A percentile compares a stretch with the other conserved stretches of the same genome.
Evolutionary conservation across 2,888 invertebrate species (phyloP).

Genomic region (Andrena dorsata): DNA sequence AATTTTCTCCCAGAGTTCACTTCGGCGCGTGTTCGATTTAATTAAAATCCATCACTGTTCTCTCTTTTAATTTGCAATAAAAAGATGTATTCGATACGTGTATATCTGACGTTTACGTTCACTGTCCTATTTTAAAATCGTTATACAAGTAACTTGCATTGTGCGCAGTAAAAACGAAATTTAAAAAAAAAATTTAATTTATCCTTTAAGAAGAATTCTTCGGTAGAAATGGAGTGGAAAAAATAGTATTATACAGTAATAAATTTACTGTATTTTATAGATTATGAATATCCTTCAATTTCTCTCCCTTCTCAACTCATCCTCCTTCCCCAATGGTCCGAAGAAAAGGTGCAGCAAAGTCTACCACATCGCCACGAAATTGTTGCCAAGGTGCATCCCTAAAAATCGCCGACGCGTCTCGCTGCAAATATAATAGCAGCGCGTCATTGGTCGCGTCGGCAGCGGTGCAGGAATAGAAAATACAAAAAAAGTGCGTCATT

Average conservation of each 20-base stretch:
- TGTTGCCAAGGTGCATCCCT: not conserved
- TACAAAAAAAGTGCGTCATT: slow-evolving; percentile 75
- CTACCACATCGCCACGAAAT: not conserved
- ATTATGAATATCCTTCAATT: too few relatives aligned
- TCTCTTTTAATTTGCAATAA: not conserved
- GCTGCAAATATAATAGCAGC: slow-evolving; percentile 22
- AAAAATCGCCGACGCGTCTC: slow-evolving; percentile 43
- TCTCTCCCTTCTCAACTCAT: too few relatives aligned
- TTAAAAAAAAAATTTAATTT: too few relatives aligned
- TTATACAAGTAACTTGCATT: too few relatives aligned
- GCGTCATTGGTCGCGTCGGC: slow-evolving; percentile 37
- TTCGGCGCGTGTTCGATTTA: slow-evolving; percentile 33
- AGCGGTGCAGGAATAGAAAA: slow-evolving; percentile 35
- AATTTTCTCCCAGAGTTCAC: slow-evolving; percentile 29
- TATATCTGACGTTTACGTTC: not conserved
- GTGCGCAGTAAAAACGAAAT: too few relatives aligned
- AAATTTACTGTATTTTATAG: too few relatives aligned
- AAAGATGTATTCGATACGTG: not conserved
- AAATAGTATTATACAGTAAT: too few relatives aligned
- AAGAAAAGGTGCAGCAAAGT: not conserved
- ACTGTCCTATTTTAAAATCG: too few relatives aligned
- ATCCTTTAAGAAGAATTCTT: too few relatives aligned
- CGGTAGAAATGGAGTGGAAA: too few relatives aligned
- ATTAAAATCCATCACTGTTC: slow-evolving; percentile 19
- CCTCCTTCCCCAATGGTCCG: too few relatives aligned